A percentile compares a stretch with the other conserved stretches of the same genome.
phyloP scores from a whole-genome alignment of 2,113 vertebrate species.

The Saimiri boliviensis region DNA sequence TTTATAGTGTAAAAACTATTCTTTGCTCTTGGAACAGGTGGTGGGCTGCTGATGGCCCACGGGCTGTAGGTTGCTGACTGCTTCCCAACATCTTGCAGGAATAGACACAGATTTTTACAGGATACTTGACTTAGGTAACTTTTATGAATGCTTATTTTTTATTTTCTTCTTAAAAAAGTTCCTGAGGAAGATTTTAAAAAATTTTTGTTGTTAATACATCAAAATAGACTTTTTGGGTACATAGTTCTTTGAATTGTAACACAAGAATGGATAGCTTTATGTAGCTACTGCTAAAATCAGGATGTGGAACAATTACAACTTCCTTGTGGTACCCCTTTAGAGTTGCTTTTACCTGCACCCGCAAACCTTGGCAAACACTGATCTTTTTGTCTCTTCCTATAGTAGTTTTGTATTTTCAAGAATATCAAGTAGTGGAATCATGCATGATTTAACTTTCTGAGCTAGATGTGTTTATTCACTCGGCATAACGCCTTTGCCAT shows the following conservation, averaged over 20 bases:
- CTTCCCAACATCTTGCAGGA: too few species aligned
- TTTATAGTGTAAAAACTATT: neutral
- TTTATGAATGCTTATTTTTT: neutral
- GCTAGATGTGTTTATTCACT: too few species aligned
- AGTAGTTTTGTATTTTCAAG: neutral
- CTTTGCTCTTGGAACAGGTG: neutral
- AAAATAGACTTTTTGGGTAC: neutral
- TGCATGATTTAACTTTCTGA: neutral
- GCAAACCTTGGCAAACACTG: neutral
- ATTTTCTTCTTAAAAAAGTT: neutral
- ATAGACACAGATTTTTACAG: neutral
- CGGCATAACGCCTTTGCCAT: neutral
- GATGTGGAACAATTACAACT: neutral
- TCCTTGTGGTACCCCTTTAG: too few species aligned
- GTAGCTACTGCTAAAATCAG: neutral
- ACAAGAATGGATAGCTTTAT: neutral
- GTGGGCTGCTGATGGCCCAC: neutral
- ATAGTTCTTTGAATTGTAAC: neutral
- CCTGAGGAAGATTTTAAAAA: neutral
- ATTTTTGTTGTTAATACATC: neutral
- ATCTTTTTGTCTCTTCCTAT: neutral
- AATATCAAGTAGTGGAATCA: neutral
- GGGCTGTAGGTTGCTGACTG: neutral
- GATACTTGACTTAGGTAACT: neutral
- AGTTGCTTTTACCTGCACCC: accelerated